Conservation (phyloP, 2,888 invertebrate species). For the Tineola bisselliella region DNA sequence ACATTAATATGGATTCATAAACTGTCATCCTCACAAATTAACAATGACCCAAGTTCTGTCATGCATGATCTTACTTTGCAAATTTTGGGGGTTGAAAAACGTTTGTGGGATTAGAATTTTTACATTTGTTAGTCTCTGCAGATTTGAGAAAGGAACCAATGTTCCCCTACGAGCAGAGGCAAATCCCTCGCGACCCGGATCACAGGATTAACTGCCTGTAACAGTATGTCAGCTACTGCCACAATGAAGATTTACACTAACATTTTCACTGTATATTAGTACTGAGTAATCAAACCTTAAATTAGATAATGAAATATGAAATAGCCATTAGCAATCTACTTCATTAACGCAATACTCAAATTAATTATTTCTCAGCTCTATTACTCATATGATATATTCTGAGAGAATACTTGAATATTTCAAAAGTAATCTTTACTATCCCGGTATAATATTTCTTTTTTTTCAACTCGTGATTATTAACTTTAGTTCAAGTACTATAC, state of each 20-base stretch:
- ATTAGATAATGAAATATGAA: slow-evolving; percentile 20
- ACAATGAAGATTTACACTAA: slow-evolving; percentile 52
- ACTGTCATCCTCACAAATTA: neutral
- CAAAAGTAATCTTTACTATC: no score
- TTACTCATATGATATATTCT: no score
- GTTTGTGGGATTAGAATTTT: slow-evolving; percentile 7
- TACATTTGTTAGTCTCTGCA: slow-evolving; percentile 5
- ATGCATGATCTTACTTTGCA: slow-evolving; percentile 8
- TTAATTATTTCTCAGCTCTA: no score
- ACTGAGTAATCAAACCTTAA: neutral
- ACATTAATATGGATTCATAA: neutral
- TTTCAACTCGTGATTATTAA: no score
- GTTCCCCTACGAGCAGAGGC: slow-evolving; percentile 22
- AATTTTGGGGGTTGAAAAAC: slow-evolving; percentile 1
- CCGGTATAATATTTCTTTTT: no score
- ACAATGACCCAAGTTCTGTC: slow-evolving; percentile 2
- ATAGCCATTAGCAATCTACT: slow-evolving; percentile 28
- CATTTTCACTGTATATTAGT: slow-evolving; percentile 44
- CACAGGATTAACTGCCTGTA: slow-evolving; percentile 60
- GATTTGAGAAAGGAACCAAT: slow-evolving; percentile 32
- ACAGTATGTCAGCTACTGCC: slow-evolving; percentile 51
- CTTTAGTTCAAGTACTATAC: no score
- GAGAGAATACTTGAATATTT: no score
- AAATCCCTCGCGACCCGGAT: slow-evolving; percentile 41
- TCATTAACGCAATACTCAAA: neutral